Percentiles rank a stretch among this genome's conserved stretches.
phyloP scores from a whole-genome alignment of 2,797 vertebrate species.

The Trachops cirrhosus region DNA sequence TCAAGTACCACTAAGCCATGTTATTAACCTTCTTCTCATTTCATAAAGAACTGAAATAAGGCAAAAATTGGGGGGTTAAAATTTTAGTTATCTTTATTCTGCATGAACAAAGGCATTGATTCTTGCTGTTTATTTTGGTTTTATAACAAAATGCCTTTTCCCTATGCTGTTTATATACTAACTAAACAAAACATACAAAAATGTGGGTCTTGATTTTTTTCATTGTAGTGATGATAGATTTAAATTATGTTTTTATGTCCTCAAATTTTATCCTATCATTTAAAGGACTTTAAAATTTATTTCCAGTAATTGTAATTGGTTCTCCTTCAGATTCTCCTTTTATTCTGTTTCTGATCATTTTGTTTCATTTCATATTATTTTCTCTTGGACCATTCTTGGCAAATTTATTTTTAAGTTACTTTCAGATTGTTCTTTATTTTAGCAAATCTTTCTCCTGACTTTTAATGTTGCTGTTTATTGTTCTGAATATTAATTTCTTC shows the following conservation, averaged over 20 bases:
- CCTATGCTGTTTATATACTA: background rate
- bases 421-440: background rate
- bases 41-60: background rate
- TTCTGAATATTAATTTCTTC: background rate
- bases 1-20: background rate
- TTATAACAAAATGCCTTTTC: background rate
- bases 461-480: background rate
- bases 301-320: background rate
- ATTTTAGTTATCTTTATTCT: background rate
- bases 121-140: background rate
- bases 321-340: background rate
- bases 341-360: background rate
- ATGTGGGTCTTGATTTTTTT: background rate
- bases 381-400: background rate
- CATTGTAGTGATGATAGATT: background rate
- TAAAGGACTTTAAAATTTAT: background rate
- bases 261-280: background rate
- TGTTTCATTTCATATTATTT: background rate
- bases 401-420: background rate
- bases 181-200: background rate
- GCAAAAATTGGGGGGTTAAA: background rate
- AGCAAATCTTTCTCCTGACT: background rate
- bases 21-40: background rate
- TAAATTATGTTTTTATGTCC: background rate
- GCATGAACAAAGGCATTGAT: background rate